Base-by-base conservation (phyloP, 1,140 invertebrate genomes). In the Hyles euphorbiae region DNA sequence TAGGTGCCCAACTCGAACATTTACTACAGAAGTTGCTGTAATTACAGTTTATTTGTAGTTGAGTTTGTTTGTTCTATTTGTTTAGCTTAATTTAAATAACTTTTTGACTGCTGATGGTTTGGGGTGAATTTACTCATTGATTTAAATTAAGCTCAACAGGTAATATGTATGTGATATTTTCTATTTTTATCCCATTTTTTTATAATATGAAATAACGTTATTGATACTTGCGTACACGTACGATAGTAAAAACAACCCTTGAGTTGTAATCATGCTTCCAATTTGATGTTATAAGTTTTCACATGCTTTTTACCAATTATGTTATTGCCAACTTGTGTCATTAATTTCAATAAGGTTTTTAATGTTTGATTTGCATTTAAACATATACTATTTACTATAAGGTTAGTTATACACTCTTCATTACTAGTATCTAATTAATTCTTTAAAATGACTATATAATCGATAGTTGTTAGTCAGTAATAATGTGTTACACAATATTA, bases 71-170 rank as follows among this genome's bases (percentile, higher is more conserved):
- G 69, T 72, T 69, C 85, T 84, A 84, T 85, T 83, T 85, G 84
- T 89, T 88, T 51, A 81, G 83, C 83, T 89, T 89, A 88, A 89
- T 89, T 89, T 83, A 83, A 84, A 76, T 48, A 58, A 64, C 22
- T 22, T 54, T 48, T 48, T 48, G n/a, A 48, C 9, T 22, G 43
- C 53, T 43, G 12, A 54, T 7, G 11, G n/a, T 44, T 44, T 44
- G 10, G n/a, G n/a, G 9, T 52, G 34, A 34, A n/a, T 52, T n/a
- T n/a, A 52, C 9, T 34, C 10, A 52, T 52, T 52, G n/a, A 48
- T 83, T 88, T 87, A 81, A 89, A 89, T 89, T 88, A 85, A 89
- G 87, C 87, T 89, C 85, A 87, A 88, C 85, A 86, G 81, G 85
- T 81, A 81, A 88, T 87, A 40, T 40, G 36, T 88, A 82, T 90